Evolutionary conservation across 2,113 vertebrate genomes (phyloP).

Genomic region (Strix aluco): DNA sequence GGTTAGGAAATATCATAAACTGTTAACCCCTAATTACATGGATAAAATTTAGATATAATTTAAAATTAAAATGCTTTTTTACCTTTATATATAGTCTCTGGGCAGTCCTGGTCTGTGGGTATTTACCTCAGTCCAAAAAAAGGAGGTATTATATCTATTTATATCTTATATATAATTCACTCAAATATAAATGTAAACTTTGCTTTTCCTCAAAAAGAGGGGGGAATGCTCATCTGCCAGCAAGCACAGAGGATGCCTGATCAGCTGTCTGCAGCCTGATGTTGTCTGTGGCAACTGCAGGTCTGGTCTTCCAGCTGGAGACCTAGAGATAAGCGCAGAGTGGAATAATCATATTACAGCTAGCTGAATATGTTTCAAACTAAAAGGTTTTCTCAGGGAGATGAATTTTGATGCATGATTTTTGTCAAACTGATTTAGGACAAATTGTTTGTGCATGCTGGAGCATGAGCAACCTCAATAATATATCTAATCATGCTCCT

Average conservation of each 20-base stretch:
- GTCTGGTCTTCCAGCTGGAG: neutral
- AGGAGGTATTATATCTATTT: neutral
- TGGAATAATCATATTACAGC: conserved; percentile 34
- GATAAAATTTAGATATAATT: neutral
- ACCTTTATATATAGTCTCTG: neutral
- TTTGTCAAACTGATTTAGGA: neutral
- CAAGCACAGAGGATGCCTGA: neutral
- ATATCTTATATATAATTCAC: neutral
- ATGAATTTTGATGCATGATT: neutral
- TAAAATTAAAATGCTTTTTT: neutral
- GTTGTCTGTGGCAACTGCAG: neutral
- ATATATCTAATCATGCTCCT: neutral
- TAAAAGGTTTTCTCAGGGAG: neutral
- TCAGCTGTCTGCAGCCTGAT: neutral
- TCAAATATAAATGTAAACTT: neutral
- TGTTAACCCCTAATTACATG: neutral
- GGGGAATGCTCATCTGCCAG: neutral
- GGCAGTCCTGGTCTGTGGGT: neutral
- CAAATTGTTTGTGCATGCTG: neutral
- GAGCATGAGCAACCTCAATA: neutral
- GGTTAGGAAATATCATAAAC: neutral
- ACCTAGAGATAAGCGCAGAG: conserved; percentile 1
- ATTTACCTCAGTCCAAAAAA: neutral
- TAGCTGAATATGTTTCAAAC: neutral
- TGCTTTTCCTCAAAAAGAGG: neutral